A percentile compares a stretch with the other conserved stretches of the same genome.
Conservation (phyloP, 1,140 invertebrate species). For the Planococcus citri region DNA sequence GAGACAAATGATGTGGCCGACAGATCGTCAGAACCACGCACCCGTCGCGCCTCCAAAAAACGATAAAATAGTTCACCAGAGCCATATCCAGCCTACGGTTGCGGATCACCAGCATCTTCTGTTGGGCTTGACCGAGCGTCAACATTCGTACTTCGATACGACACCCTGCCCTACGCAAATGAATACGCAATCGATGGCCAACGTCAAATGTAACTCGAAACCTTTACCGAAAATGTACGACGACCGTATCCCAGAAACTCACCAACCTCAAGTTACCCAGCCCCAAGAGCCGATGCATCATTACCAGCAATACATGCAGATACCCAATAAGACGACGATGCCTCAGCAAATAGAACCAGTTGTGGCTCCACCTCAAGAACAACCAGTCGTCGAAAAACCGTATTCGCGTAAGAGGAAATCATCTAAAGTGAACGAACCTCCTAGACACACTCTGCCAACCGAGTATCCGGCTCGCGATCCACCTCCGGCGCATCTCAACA, state of each 20-base stretch:
- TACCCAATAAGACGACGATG: background rate
- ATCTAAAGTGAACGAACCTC: background rate
- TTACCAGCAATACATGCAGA: background rate
- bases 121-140: constrained; percentile 7
- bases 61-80: background rate
- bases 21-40: background rate
- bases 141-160: constrained; percentile 38
- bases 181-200: constrained; percentile 41
- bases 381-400: background rate
- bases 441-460: background rate
- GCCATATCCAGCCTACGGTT: background rate
- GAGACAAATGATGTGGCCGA: constrained; percentile 1
- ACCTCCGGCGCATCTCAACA: background rate
- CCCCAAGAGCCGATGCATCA: background rate
- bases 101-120: constrained; percentile 11
- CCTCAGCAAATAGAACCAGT: background rate
- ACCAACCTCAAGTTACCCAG: background rate
- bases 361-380: background rate
- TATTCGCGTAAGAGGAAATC: background rate
- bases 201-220: constrained; percentile 54
- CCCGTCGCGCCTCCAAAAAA: too few relatives aligned
- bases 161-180: constrained; percentile 11
- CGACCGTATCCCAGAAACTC: background rate
- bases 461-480: background rate
- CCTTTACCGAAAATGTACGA: constrained; percentile 46